Evolutionary conservation across 2,113 vertebrate genomes (phyloP), one percentile per base, ranked within the genome.

Genomic region (Thryonomys swinderianus): DNA sequence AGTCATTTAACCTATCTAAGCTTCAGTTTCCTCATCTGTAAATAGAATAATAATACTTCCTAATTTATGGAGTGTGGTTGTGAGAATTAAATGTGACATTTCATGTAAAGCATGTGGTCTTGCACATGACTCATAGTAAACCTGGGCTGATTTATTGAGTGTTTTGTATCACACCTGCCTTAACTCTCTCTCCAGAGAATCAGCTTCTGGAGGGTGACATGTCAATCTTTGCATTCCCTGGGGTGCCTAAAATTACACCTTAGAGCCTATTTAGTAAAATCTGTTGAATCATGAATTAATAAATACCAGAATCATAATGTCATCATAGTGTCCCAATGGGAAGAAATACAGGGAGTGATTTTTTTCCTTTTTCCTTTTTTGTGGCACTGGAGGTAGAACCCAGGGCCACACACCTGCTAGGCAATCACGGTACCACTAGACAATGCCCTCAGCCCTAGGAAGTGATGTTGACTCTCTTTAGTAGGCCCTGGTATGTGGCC

Each of bases 251-350:
- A 55, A 88, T 32, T 62, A 66, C 32, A 64, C 69, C 27, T 87
- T 5, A 30, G 57, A 74, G 66, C 20, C 71, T 51, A 6, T 45
- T 90, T 85, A 81, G 85, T 66, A 78, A 89, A 74, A 67, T 32
- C 18, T 78, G 16, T 87, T 88, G 86, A 81, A 86, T 91, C 21
- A 2, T 42, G 20, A 85, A 67, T 93, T 80, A 88, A 53, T 88
- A 91, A 88, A 83, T 51, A 81, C 18, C 16, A 3, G 73, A 74
- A 73, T 73, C 42, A 64, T 45, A 21, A 20, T 64, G 62, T 93
- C 73, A 69, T 87, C 42, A 62, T 37, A 21, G 17, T 55, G 64
- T 93, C 69, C 42, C 87, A 74, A 0, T 34, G 73, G 71, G 27
- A 79, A 37, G n/a, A 55, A 59, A 62, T 10, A 66, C 48, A n/a